phyloP scores from a whole-genome alignment of 2,888 invertebrate species.

The Brenthis daphne region DNA sequence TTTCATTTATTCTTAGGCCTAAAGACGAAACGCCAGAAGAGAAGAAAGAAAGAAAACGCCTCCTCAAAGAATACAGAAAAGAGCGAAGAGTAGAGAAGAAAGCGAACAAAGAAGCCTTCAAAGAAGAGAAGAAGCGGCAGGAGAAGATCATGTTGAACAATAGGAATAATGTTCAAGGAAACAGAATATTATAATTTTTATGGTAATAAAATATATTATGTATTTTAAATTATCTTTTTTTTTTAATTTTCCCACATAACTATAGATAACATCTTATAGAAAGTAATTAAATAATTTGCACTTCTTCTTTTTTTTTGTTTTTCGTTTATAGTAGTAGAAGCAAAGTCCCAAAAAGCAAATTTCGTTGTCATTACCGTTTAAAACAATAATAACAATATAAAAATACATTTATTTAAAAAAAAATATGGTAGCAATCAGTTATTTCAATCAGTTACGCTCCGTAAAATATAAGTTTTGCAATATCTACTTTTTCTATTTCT shows the following conservation, averaged over 20 bases:
- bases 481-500: too few relatives aligned
- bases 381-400: too few relatives aligned
- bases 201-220: constrained; percentile 19
- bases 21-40: constrained; percentile 91
- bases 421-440: too few relatives aligned
- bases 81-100: constrained; percentile 92
- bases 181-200: constrained; percentile 80
- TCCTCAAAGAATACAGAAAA: constrained; percentile 89
- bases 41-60: constrained; percentile 88
- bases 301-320: too few relatives aligned
- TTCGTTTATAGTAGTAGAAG: too few relatives aligned
- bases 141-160: constrained; percentile 90
- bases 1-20: constrained; percentile 72
- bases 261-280: not conserved
- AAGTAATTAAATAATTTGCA: too few relatives aligned
- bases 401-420: too few relatives aligned
- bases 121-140: constrained; percentile 91
- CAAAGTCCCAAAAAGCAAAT: too few relatives aligned
- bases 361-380: too few relatives aligned
- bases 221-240: constrained; percentile 3
- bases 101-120: constrained; percentile 90
- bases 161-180: constrained; percentile 87
- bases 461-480: too few relatives aligned
- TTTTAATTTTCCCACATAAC: not conserved
- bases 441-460: too few relatives aligned